A percentile compares a stretch with the other conserved stretches of the same genome.
These are phyloP conservation scores for Helarctos malayanus DNA, from an alignment of 2,797 vertebrate genomes.

Conservation along the genomic window DNA sequence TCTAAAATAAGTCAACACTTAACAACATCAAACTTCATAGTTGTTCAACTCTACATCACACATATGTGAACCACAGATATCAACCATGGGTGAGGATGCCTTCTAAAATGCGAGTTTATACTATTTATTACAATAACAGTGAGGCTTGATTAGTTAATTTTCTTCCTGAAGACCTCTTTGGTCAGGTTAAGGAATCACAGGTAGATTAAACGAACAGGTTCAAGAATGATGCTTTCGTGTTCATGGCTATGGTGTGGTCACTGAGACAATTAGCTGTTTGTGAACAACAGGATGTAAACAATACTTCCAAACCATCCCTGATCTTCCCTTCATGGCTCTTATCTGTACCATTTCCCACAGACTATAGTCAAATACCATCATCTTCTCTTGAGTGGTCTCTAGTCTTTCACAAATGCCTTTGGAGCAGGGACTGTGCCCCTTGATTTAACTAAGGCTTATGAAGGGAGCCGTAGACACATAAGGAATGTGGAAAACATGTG, in stretches of 20 bases:
- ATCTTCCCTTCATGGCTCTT: not conserved
- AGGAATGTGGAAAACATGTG: not conserved
- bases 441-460: not conserved
- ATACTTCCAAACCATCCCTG: not conserved
- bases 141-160: not conserved
- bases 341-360: not conserved
- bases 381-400: not conserved
- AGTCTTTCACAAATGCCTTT: not conserved
- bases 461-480: not conserved
- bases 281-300: not conserved
- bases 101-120: not conserved
- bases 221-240: not conserved
- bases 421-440: not conserved
- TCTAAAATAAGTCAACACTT: not conserved
- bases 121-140: not conserved
- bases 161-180: not conserved
- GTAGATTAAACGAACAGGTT: not conserved
- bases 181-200: not conserved
- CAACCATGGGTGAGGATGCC: not conserved
- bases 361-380: not conserved
- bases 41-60: too few species aligned
- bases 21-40: not conserved
- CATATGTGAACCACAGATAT: too few species aligned
- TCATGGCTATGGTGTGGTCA: not conserved
- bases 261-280: not conserved